These are phyloP conservation scores for Oxyura jamaicensis DNA, from an alignment of 2,113 vertebrate genomes.

Conservation along the genomic window DNA sequence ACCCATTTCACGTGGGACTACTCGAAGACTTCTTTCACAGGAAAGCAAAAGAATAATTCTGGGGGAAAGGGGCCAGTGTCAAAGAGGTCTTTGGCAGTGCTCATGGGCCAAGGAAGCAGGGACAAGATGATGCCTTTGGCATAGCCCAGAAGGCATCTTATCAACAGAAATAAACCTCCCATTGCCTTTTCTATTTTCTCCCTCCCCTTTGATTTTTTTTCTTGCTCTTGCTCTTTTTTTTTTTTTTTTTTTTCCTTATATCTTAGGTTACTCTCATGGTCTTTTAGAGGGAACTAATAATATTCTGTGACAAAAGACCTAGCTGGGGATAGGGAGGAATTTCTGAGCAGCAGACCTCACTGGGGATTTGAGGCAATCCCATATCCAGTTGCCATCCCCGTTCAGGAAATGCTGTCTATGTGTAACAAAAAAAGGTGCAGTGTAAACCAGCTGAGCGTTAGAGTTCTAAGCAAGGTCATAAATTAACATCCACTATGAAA, in stretches of 20 bases:
- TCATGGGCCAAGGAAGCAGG: neutral
- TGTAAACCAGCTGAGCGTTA: neutral
- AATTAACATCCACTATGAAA: conserved; percentile 58
- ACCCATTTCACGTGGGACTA: neutral
- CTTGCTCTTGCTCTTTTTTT: neutral
- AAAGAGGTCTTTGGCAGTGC: neutral
- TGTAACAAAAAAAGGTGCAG: conserved; percentile 48
- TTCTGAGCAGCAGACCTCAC: conserved; percentile 6
- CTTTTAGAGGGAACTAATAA: conserved; percentile 7
- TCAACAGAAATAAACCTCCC: neutral
- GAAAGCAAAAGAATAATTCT: neutral
- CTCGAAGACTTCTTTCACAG: neutral
- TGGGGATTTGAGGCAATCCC: conserved; percentile 5
- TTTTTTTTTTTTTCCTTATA: neutral
- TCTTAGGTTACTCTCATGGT: neutral
- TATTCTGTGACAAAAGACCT: conserved; percentile 28
- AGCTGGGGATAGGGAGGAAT: conserved; percentile 3
- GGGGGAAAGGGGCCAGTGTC: neutral
- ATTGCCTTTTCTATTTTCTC: neutral
- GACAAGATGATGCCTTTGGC: neutral
- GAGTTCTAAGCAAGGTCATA: conserved; percentile 35
- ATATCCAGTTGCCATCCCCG: neutral
- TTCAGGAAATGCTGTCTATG: conserved; percentile 9
- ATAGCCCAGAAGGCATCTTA: neutral
- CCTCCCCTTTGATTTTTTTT: neutral